Evolutionary conservation across 2,888 invertebrate species (phyloP), one percentile per base, ranked within the genome.

Genomic region (Pachycephus smyrnensis): DNA sequence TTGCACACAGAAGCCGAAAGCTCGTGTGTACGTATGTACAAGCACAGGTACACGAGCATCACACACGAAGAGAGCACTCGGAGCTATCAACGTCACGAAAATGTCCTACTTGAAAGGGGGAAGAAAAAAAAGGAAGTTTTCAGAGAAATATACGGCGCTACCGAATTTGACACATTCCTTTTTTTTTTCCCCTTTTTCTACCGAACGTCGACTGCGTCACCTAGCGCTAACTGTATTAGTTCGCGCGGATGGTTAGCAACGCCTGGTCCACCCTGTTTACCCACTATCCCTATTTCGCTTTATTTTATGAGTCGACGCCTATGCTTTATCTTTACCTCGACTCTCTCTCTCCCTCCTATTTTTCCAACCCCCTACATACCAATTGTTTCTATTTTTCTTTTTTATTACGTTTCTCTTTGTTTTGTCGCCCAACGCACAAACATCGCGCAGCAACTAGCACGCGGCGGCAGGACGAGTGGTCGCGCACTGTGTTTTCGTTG

Each of bases 161-260:
- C 82, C 86, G 82, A 83, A 85, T 87, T 87, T 85, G 86, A 86
- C 85, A 86, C 85, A 85, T 87, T 86, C 55, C 32, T 30, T 71
- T 75, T 76, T 75, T 69, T 76, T 69, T 73, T 30, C 68, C 73
- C 30, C 40, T 74, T 32, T n/a, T 9, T 55, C 55, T 1, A 55
- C 9, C 6, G 23, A 55, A 55, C 55, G 23, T 15, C 55, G 15
- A 55, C 23, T 55, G 23, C 23, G 23, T 55, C 55, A 55, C 55
- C 55, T 15, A 9, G 55, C 2, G 23, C 23, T 55, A 55, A 23
- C 55, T 55, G 55, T 23, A 23, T 55, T 55, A 23, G 55, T 23
- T 55, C 55, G 23, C 23, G 1, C 23, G 55, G 23, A 2, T 1
- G 55, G 9, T 23, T 23, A 9, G 9, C 23, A 9, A 1, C 9